Evolutionary conservation across 2,888 invertebrate genomes (phyloP).

Genomic region (Junonia oenone): DNA sequence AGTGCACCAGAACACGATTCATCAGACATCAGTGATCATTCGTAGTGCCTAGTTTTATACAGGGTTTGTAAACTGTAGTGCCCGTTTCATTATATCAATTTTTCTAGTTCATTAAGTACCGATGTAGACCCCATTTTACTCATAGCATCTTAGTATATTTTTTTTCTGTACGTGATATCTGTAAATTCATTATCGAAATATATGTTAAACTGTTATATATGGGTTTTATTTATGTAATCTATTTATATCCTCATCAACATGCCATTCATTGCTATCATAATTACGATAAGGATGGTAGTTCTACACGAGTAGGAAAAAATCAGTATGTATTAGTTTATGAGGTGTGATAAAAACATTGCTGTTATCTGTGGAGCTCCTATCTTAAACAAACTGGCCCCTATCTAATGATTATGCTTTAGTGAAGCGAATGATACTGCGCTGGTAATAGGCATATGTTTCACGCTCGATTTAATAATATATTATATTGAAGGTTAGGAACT

Average conservation of each 20-base stretch:
- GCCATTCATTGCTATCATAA: slow-evolving; percentile 12
- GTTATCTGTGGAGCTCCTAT: slow-evolving; percentile 41
- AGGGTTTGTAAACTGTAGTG: slow-evolving; percentile 31
- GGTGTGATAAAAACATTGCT: slow-evolving; percentile 31
- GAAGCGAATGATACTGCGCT: slow-evolving; percentile 27
- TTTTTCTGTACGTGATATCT: slow-evolving; percentile 62
- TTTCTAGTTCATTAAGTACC: slow-evolving; percentile 12
- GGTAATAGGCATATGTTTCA: slow-evolving; percentile 28
- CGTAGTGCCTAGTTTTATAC: slow-evolving; percentile 29
- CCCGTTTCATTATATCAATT: slow-evolving; percentile 22
- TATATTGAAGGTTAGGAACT: slow-evolving; percentile 40
- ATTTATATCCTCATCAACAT: slow-evolving; percentile 32
- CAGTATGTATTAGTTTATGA: slow-evolving; percentile 33
- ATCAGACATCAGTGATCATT: slow-evolving; percentile 9
- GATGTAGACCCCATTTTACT: slow-evolving; percentile 36
- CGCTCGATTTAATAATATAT: slow-evolving; percentile 31
- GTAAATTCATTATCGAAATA: slow-evolving; percentile 73
- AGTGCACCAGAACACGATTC: slow-evolving; percentile 4
- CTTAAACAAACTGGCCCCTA: slow-evolving; percentile 50
- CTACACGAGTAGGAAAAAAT: slow-evolving; percentile 32
- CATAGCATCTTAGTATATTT: slow-evolving; percentile 45
- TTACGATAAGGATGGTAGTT: slow-evolving; percentile 12
- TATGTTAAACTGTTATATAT: slow-evolving; percentile 72
- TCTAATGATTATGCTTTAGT: slow-evolving; percentile 38
- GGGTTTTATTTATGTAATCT: slow-evolving; percentile 68